These are phyloP conservation scores for Phania funesta DNA, from an alignment of 2,888 invertebrate genomes.

Conservation along the genomic window DNA sequence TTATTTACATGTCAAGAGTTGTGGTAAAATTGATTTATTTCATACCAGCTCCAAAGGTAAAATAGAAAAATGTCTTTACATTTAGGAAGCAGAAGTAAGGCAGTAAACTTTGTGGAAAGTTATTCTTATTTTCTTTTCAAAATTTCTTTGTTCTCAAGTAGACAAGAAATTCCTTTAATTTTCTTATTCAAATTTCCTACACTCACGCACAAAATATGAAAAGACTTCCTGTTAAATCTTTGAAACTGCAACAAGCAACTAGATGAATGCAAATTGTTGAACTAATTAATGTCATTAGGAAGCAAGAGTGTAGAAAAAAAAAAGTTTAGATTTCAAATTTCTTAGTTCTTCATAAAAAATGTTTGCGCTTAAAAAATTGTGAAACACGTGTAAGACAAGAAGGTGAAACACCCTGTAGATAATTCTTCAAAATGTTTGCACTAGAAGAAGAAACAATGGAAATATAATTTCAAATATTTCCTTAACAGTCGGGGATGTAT, in stretches of 20 bases:
- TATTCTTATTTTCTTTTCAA: too few relatives aligned
- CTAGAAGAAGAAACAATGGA: not conserved
- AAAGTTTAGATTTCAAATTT: not conserved
- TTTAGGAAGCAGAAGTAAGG: too few relatives aligned
- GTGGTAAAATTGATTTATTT: slow-evolving; percentile 13
- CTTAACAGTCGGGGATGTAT: too few relatives aligned
- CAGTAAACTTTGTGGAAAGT: too few relatives aligned
- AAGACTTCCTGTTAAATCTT: not conserved
- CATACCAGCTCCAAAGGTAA: not conserved
- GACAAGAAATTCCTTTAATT: not conserved
- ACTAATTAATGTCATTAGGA: not conserved
- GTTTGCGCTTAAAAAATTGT: not conserved
- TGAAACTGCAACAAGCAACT: not conserved
- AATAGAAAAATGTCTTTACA: not conserved
- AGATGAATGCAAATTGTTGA: not conserved
- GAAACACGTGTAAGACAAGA: not conserved
- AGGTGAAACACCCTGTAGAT: not conserved
- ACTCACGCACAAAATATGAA: not conserved
- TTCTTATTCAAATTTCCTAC: not conserved
- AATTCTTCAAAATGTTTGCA: not conserved
- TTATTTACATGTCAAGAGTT: not conserved
- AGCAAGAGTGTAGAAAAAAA: not conserved
- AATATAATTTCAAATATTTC: not conserved
- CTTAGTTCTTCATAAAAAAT: not conserved
- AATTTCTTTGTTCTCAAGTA: not conserved